Evolutionary conservation across 2,113 vertebrate genomes (phyloP), one percentile per base, ranked within the genome.

Genomic region (Podocnemis expansa): DNA sequence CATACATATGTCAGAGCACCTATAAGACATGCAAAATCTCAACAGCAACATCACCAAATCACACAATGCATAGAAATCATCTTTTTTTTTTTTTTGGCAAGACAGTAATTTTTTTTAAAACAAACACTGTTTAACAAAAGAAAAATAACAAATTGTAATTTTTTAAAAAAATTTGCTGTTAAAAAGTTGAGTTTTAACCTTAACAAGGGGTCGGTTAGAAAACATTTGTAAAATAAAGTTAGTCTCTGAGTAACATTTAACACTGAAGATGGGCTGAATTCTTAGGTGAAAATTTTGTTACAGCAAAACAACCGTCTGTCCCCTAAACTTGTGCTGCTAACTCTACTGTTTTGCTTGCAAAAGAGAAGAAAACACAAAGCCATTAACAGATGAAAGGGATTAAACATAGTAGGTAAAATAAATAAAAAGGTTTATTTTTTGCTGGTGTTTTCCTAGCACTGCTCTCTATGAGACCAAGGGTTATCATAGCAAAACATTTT

Each of bases 61-160:
- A 97, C 92, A 96, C 63, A 96, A 97, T 98, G 98, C 97, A 98
- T 97, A 97, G 98, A 98, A 96, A 89, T 87, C 93, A 96, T 91
- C 82, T 84, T 79, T 97, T 47, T 47, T 47, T 47, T 47, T 47
- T 47, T 97, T 98, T 97, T 98, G 97, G 95, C 96, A 98, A 97
- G 89, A 96, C 92, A 94, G 17, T 86, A 52, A 89, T 88, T 89
- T 81, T 84, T 93, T 96, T 96, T 82, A 75, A n/a, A n/a, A 89
- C 94, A 96, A 96, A 96, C 96, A 95, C 25, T 91, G 87, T 94
- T 96, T 96, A 96, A 94, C 38, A 73, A 91, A 97, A 92, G 96
- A 85, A 29, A 80, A 29, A 76, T 78, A 78, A 86, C 47, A 67
- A 93, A 96, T 78, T 2, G 82, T 90, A 85, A 22, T 56, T 91